phyloP scores from a whole-genome alignment of 2,113 vertebrate species.

The Suricata suricatta region DNA sequence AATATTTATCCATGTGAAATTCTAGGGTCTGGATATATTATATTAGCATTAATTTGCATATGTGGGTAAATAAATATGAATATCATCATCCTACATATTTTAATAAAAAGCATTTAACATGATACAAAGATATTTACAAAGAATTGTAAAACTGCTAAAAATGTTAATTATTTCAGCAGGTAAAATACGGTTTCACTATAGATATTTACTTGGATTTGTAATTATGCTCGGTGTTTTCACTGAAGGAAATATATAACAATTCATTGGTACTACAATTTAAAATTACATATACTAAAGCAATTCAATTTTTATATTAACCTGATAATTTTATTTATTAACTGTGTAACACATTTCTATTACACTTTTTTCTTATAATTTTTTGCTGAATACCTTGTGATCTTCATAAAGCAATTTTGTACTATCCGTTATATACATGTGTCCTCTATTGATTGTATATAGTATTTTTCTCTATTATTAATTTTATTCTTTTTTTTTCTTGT shows the following conservation, averaged over 20 bases:
- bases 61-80: neutral
- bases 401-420: neutral
- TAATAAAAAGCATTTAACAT: constrained; percentile 80
- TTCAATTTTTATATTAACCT: neutral
- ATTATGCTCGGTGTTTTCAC: neutral
- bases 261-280: neutral
- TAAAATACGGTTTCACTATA: neutral
- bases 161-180: neutral
- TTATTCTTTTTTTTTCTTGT: neutral
- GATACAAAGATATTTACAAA: constrained; percentile 73
- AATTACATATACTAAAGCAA: neutral
- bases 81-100: constrained; percentile 72
- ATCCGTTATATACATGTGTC: neutral
- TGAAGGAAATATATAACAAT: neutral
- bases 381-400: neutral
- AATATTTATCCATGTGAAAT: constrained; percentile 62
- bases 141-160: neutral
- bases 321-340: neutral
- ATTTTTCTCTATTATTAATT: neutral
- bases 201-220: neutral
- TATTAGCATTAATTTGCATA: constrained; percentile 59
- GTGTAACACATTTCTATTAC: neutral
- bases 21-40: constrained; percentile 64
- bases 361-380: neutral
- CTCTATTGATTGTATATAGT: neutral